Percentiles rank a stretch among this genome's conserved stretches.
These are phyloP conservation scores for Fundulus diaphanus DNA, from an alignment of 2,797 vertebrate genomes.

Conservation along the genomic window DNA sequence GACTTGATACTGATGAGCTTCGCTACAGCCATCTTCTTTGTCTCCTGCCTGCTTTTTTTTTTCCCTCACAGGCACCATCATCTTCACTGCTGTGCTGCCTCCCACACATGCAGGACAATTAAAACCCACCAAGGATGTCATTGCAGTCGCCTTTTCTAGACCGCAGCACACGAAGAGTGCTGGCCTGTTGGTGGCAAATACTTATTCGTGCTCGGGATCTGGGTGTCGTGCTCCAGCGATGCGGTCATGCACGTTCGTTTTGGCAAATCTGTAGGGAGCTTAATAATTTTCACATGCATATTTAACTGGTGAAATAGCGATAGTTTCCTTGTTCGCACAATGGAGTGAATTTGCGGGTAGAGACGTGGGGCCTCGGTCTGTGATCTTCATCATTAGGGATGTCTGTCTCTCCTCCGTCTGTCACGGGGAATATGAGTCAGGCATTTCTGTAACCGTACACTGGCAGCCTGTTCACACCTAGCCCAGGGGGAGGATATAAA, in stretches of 20 bases:
- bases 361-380: conserved; percentile 46
- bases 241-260: conserved; percentile 66
- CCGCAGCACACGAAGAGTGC: conserved; percentile 50
- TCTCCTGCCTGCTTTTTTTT: conserved; percentile 69
- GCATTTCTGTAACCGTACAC: conserved; percentile 77
- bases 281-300: conserved; percentile 78
- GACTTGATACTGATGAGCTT: conserved; percentile 73
- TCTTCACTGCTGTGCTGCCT: conserved; percentile 67
- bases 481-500: conserved; percentile 66
- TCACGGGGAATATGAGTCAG: conserved; percentile 76
- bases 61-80: conserved; percentile 66
- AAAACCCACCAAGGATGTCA: conserved; percentile 73
- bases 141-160: conserved; percentile 74
- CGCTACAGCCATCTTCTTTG: conserved; percentile 69
- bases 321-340: conserved; percentile 63
- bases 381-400: conserved; percentile 76
- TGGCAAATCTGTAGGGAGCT: conserved; percentile 56
- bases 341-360: conserved; percentile 25
- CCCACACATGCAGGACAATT: conserved; percentile 68
- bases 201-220: conserved; percentile 64
- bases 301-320: conserved; percentile 68
- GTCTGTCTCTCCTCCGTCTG: conserved; percentile 77
- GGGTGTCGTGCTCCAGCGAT: conserved; percentile 56
- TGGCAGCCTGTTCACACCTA: conserved; percentile 79
- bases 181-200: conserved; percentile 52